phyloP scores from a whole-genome alignment of 2,797 vertebrate species.

The Melanotaenia parkinsoni region DNA sequence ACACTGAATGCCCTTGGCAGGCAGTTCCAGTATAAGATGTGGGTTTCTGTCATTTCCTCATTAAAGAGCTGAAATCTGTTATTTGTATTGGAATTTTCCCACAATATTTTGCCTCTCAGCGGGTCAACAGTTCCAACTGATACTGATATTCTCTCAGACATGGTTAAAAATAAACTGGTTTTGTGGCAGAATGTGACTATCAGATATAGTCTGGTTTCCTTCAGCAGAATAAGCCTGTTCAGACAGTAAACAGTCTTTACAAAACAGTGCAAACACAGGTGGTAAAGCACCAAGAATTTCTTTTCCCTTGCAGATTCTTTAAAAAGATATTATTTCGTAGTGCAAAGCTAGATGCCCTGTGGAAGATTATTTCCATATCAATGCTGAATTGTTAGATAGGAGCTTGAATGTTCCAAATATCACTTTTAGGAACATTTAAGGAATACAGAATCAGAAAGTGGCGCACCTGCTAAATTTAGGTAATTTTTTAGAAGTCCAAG shows the following conservation, averaged over 20 bases:
- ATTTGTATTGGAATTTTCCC: constrained; percentile 13
- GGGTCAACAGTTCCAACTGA: neutral
- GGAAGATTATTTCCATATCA: no score
- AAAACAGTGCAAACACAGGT: no score
- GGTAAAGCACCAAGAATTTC: no score
- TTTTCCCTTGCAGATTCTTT: no score
- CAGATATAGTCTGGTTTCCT: constrained; percentile 5
- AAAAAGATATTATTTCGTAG: no score
- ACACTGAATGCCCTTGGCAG: neutral
- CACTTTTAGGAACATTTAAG: no score
- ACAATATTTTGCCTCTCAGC: neutral
- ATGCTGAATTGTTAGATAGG: no score
- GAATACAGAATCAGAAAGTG: no score
- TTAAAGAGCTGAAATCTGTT: constrained; percentile 6
- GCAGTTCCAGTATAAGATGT: neutral
- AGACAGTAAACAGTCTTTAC: neutral
- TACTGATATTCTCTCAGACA: constrained; percentile 29
- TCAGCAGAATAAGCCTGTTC: neutral
- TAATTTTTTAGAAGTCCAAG: no score
- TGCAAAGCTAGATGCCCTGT: no score
- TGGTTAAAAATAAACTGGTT: constrained; percentile 33
- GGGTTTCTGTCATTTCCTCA: neutral
- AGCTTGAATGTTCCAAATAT: no score
- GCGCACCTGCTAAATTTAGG: no score
- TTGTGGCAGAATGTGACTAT: neutral